Percentiles rank a stretch among this genome's conserved stretches.
These are phyloP conservation scores for Ceratotherium simum DNA, from an alignment of 2,113 vertebrate species.

Conservation along the genomic window DNA sequence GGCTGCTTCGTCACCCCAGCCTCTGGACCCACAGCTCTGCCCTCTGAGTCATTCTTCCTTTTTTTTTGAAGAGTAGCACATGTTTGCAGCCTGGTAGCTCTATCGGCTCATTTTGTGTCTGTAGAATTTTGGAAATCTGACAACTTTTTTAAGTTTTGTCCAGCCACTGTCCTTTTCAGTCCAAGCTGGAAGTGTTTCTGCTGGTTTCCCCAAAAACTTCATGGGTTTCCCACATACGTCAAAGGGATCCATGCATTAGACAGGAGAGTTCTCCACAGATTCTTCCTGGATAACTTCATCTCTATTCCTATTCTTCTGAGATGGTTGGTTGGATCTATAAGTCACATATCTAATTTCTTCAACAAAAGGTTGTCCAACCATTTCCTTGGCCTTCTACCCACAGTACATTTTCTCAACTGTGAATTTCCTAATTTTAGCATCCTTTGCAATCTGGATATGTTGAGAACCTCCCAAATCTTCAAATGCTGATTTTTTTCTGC, in stretches of 20 bases:
- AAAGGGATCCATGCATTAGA: not conserved
- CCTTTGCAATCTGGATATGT: not conserved
- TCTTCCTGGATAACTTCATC: not conserved
- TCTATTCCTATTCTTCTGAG: not conserved
- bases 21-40: not conserved
- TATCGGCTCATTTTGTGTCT: not conserved
- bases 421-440: too few species aligned
- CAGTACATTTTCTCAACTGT: too few species aligned
- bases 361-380: not conserved
- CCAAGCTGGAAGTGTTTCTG: not conserved
- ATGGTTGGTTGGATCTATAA: not conserved
- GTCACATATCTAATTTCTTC: not conserved
- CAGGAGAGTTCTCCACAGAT: not conserved
- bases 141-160: not conserved
- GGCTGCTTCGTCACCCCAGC: not conserved
- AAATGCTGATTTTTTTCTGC: not conserved
- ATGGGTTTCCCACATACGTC: not conserved
- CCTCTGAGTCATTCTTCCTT: not conserved
- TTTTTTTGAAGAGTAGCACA: not conserved
- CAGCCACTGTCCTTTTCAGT: not conserved
- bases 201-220: not conserved
- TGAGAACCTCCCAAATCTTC: not conserved
- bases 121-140: not conserved
- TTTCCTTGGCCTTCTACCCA: too few species aligned
- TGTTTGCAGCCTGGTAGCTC: not conserved